These are phyloP conservation scores for Rotaria magnacalcarata DNA, from an alignment of 2,888 invertebrate species.

Conservation along the genomic window DNA sequence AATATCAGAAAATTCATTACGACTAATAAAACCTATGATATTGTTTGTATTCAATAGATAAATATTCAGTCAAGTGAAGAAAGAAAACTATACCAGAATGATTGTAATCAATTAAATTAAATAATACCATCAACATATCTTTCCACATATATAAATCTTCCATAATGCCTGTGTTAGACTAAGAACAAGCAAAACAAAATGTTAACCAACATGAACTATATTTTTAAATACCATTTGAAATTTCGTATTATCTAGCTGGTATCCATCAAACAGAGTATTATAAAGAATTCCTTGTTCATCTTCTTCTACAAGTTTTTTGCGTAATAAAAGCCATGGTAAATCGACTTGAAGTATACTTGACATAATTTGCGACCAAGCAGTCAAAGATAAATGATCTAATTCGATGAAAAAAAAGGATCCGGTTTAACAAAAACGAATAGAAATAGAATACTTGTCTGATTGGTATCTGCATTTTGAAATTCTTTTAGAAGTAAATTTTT, in stretches of 20 bases:
- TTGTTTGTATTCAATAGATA: no score
- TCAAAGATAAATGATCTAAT: conserved; percentile 22
- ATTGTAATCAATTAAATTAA: conserved; percentile 32
- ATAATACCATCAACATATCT: neutral
- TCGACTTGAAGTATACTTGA: neutral
- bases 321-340: conserved; percentile 3
- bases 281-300: neutral
- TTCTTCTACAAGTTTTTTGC: neutral
- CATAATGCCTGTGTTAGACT: neutral
- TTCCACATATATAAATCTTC: conserved; percentile 24
- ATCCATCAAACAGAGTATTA: neutral
- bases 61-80: neutral
- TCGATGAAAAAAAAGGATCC: neutral
- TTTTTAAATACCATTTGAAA: conserved; percentile 14
- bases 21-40: conserved; percentile 5
- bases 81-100: neutral
- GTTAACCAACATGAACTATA: neutral
- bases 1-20: conserved; percentile 23
- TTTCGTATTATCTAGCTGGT: neutral
- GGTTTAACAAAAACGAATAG: no score
- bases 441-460: neutral
- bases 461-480: neutral
- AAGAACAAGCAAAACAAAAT: neutral
- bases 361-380: neutral
- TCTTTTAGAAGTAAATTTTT: conserved; percentile 1